Evolutionary conservation across 2,888 invertebrate species (phyloP).

Genomic region (Steromphala cineraria): DNA sequence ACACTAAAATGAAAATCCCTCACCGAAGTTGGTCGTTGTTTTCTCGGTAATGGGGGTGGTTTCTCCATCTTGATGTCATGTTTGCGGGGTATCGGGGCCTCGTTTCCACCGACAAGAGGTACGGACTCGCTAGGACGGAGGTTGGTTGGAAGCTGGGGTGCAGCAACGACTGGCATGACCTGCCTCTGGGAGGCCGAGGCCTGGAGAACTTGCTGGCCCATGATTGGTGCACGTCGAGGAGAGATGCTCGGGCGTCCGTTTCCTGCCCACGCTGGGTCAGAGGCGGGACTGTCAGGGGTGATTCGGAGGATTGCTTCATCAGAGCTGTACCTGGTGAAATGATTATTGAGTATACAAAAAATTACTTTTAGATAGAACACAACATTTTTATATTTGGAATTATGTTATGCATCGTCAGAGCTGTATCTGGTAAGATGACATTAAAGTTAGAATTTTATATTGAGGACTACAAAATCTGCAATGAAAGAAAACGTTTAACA

Average conservation of each 20-base stretch:
- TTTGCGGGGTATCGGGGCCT: neutral
- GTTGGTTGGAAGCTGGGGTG: neutral
- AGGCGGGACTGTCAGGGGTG: neutral
- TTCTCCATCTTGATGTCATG: neutral
- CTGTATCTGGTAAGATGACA: too few species aligned
- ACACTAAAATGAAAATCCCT: neutral
- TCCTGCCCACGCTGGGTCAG: neutral
- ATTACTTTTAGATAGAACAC: neutral
- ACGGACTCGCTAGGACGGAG: constrained; percentile 7
- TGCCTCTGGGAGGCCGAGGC: constrained; percentile 30
- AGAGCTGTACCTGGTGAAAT: constrained; percentile 4
- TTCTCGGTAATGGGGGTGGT: constrained; percentile 22
- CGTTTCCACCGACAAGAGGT: neutral
- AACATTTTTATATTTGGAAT: neutral
- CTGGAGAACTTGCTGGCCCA: constrained; percentile 58
- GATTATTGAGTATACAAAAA: neutral
- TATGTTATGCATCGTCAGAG: too few species aligned
- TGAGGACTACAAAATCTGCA: too few species aligned
- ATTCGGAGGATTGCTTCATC: neutral
- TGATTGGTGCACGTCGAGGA: constrained; percentile 46
- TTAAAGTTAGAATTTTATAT: too few species aligned
- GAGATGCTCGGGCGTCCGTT: constrained; percentile 29
- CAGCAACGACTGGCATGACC: constrained; percentile 39
- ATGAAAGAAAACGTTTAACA: too few species aligned
- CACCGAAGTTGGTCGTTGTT: constrained; percentile 13